Percentiles rank a stretch among this genome's conserved stretches.
phyloP scores from a whole-genome alignment of 2,113 vertebrate species.

The Toxotes jaculatrix region DNA sequence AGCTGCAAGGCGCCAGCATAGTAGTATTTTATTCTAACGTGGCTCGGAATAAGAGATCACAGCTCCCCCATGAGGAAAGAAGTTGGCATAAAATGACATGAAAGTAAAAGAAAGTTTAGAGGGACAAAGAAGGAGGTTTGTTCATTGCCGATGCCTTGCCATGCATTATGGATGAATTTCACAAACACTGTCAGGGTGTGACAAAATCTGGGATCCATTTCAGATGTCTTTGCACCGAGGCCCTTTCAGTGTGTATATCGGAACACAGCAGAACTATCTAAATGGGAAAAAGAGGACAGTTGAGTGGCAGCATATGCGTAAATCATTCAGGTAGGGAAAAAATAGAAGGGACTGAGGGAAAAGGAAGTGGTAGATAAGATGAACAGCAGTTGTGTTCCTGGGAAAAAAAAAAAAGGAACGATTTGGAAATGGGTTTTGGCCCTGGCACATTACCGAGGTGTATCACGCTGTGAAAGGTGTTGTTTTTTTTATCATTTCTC shows the following conservation, averaged over 20 bases:
- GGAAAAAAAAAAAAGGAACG: slow-evolving; percentile 37
- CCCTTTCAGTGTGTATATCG: neutral
- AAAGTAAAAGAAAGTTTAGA: slow-evolving; percentile 41
- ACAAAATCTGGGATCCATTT: slow-evolving; percentile 50
- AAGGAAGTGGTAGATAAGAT: slow-evolving; percentile 48
- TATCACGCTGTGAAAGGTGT: slow-evolving; percentile 34
- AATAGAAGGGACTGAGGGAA: slow-evolving; percentile 11
- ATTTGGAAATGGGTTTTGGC: slow-evolving; percentile 53
- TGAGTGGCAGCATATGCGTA: slow-evolving; percentile 33
- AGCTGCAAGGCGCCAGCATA: neutral
- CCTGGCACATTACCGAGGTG: slow-evolving; percentile 40
- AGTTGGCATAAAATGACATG: slow-evolving; percentile 6
- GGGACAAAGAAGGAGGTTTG: slow-evolving; percentile 18
- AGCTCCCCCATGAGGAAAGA: slow-evolving; percentile 62
- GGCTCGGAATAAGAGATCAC: slow-evolving; percentile 47
- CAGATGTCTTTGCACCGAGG: slow-evolving; percentile 30
- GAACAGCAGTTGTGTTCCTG: slow-evolving; percentile 29
- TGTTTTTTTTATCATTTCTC: slow-evolving; percentile 52
- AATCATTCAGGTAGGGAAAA: slow-evolving; percentile 36
- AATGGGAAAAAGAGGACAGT: slow-evolving; percentile 31
- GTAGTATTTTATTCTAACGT: neutral
- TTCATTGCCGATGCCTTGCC: slow-evolving; percentile 3
- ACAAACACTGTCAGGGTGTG: slow-evolving; percentile 33
- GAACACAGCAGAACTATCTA: slow-evolving; percentile 43
- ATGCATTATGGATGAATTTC: slow-evolving; percentile 44